phyloP scores from a whole-genome alignment of 2,888 invertebrate genomes.

The Platycheirus rosarum region DNA sequence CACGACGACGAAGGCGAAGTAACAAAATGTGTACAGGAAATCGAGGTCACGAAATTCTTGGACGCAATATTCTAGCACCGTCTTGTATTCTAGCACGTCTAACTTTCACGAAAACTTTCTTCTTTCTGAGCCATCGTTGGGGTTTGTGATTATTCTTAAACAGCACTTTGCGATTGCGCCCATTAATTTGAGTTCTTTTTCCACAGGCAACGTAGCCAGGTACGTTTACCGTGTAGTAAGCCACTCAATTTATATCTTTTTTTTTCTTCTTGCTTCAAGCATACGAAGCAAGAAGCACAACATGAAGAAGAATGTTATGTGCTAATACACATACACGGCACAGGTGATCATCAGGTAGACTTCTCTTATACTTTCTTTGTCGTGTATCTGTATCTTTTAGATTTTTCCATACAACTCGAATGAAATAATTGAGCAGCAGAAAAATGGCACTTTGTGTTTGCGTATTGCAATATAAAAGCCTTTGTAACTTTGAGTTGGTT shows the following conservation, averaged over 20 bases:
- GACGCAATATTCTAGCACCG: conserved; percentile 43
- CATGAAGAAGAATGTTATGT: background rate
- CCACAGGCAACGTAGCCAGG: background rate
- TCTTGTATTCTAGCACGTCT: conserved; percentile 76
- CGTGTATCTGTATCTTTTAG: background rate
- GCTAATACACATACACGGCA: background rate
- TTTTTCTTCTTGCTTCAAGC: background rate
- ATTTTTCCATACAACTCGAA: background rate
- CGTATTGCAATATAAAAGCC: background rate
- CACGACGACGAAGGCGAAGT: conserved; percentile 1
- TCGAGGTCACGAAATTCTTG: conserved; percentile 29
- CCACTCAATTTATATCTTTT: background rate
- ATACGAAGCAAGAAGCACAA: background rate
- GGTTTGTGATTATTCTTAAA: conserved; percentile 81
- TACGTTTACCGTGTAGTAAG: background rate
- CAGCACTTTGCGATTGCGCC: conserved; percentile 55
- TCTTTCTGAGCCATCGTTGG: conserved; percentile 79
- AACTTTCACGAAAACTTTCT: conserved; percentile 81
- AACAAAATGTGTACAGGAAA: conserved; percentile 6
- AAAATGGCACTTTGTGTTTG: conserved; percentile 5
- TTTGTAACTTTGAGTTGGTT: conserved; percentile 17
- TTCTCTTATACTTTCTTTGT: conserved; percentile 19
- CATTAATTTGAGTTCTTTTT: conserved; percentile 62
- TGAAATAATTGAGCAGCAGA: background rate
- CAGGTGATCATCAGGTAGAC: background rate